Conservation (phyloP, 2,888 invertebrate genomes). For the Trisateles emortualis region DNA sequence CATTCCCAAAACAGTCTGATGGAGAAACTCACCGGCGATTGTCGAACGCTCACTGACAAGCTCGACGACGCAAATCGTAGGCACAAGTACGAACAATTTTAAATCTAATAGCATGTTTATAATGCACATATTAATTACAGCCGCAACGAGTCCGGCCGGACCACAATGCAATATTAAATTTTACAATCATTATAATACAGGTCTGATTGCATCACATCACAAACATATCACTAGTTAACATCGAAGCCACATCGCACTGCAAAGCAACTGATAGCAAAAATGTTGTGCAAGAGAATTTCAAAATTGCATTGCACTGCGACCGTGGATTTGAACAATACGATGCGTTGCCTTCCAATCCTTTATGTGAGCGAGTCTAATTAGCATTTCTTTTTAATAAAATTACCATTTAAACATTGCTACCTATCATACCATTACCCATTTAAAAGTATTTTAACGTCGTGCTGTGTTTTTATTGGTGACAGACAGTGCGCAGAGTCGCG, state of each 20-base stretch:
- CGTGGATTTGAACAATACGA: background rate
- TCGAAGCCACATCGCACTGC: no score
- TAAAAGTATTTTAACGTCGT: conserved; percentile 81
- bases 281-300: no score
- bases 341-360: background rate
- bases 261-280: no score
- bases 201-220: background rate
- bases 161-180: background rate
- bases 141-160: background rate
- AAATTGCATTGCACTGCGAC: no score
- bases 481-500: conserved; percentile 86
- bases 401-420: conserved; percentile 41
- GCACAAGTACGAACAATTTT: conserved; percentile 92
- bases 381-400: conserved; percentile 19
- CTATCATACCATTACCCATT: conserved; percentile 70
- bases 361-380: background rate
- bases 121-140: background rate
- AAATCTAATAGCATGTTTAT: conserved; percentile 72
- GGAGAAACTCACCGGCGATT: conserved; percentile 96
- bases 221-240: no score
- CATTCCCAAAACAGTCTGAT: conserved; percentile 97
- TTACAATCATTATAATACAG: background rate
- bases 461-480: conserved; percentile 87
- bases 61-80: conserved; percentile 95
- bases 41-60: conserved; percentile 95